These are phyloP conservation scores for Vannuccia rotundouncinata DNA, from an alignment of 2,888 invertebrate genomes.

Conservation along the genomic window DNA sequence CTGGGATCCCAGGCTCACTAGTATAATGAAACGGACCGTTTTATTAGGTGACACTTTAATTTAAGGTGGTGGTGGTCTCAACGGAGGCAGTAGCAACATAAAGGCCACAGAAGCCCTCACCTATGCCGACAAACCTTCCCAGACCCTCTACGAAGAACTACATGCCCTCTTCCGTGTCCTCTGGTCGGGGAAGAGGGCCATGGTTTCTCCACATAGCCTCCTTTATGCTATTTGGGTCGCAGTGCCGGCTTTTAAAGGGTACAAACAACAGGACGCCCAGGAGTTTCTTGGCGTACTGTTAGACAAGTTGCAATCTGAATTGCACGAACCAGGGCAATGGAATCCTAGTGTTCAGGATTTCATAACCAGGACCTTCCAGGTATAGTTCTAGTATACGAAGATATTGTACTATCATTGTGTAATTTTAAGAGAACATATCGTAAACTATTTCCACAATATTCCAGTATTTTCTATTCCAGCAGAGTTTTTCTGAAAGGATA, in stretches of 20 bases:
- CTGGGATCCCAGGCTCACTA: no score
- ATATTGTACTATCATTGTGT: no score
- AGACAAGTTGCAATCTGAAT: conserved; percentile 51
- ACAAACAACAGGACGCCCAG: conserved; percentile 56
- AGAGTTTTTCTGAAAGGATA: no score
- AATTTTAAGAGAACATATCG: no score
- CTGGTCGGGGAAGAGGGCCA: conserved; percentile 55
- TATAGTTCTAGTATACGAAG: no score
- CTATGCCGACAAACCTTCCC: conserved; percentile 29
- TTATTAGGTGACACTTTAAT: no score
- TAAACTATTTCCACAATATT: no score
- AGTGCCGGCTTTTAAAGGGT: conserved; percentile 54
- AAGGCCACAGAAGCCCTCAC: conserved; percentile 30
- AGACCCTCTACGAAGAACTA: conserved; percentile 50
- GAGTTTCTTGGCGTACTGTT: conserved; percentile 55
- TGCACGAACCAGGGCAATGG: conserved; percentile 42
- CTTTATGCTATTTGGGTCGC: conserved; percentile 51
- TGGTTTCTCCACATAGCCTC: conserved; percentile 55
- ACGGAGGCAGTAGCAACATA: conserved; percentile 29
- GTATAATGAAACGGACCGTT: no score
- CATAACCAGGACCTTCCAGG: conserved; percentile 43
- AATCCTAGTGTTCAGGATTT: conserved; percentile 29
- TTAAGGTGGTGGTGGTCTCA: conserved; percentile 14
- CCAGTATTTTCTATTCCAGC: no score
- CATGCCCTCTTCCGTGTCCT: conserved; percentile 52